Percentiles rank a stretch among this genome's conserved stretches.
Evolutionary conservation across 2,113 vertebrate species (phyloP).

Genomic region (Scomber japonicus): DNA sequence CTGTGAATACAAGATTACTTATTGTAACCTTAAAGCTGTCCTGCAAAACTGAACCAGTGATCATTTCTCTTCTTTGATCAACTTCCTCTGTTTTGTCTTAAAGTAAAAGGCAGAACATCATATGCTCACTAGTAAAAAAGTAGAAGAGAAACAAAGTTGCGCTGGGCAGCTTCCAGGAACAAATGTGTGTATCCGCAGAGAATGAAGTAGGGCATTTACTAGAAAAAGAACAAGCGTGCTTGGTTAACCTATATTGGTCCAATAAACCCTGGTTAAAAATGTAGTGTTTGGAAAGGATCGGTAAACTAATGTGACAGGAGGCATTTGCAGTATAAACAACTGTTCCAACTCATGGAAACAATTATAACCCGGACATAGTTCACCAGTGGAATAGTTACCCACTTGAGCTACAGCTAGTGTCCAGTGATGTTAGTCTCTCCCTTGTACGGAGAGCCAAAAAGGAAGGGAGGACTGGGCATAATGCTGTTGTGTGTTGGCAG

Average conservation of each 20-base stretch:
- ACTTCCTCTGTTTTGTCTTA: conserved; percentile 27
- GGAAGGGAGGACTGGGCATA: conserved; percentile 74
- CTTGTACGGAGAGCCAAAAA: conserved; percentile 56
- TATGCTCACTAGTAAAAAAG: conserved; percentile 23
- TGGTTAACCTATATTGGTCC: conserved; percentile 43
- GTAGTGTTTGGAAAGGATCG: conserved; percentile 52
- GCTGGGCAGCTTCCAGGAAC: conserved; percentile 56
- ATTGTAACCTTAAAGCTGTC: conserved; percentile 23
- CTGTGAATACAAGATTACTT: conserved; percentile 24
- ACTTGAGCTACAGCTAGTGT: conserved; percentile 73
- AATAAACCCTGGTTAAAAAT: conserved; percentile 61
- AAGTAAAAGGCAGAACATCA: conserved; percentile 7
- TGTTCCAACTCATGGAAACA: conserved; percentile 61
- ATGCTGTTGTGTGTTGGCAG: conserved; percentile 80
- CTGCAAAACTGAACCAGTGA: conserved; percentile 11
- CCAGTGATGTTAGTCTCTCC: conserved; percentile 76
- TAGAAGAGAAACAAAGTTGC: conserved; percentile 21
- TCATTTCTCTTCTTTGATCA: conserved; percentile 10
- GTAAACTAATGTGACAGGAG: conserved; percentile 62
- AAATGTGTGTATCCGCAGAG: conserved; percentile 40
- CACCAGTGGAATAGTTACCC: conserved; percentile 65
- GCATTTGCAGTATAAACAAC: conserved; percentile 53
- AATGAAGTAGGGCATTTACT: conserved; percentile 52
- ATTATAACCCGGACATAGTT: conserved; percentile 56
- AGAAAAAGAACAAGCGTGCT: conserved; percentile 47